Evolutionary conservation across 2,888 invertebrate species (phyloP), one percentile per base, ranked within the genome.

Genomic region (Leptinotarsa juncta): DNA sequence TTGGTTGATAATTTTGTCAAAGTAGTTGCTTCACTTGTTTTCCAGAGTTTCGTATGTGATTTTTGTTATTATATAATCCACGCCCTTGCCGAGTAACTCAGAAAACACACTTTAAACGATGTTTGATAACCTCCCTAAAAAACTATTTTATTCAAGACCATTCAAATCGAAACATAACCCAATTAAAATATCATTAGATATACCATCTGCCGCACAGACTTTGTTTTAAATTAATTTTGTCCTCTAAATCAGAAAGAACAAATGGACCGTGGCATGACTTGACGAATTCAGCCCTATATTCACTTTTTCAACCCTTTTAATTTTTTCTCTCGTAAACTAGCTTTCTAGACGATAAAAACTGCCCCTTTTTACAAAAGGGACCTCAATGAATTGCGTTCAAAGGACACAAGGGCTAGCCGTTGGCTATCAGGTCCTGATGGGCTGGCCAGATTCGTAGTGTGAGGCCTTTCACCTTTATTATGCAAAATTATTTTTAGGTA

Each of bases 401-500:
- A 26, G 68, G 55, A 32, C 18, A 68, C 68, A 23, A 42, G 42
- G 57, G 69, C 32, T 78, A 74, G 78, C 78, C 78, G 75, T 77
- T 78, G 76, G 78, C 78, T 72, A 77, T 72, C 70, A 71, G 26
- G 72, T 72, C 72, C 62, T 70, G 62, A 70, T 69, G 75, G 75
- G 75, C 51, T 18, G 75, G 67, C 62, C 72, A 26, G 65, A 65
- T 32, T 42, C 65, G 62, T 48, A 67, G 68, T 68, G 72, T 71
- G 66, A 65, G 69, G 72, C 74, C 67, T 74, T 68, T 71, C 70
- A 62, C 65, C 65, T 60, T 78, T 78, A 74, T 78, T 73, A 77
- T 78, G 78, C 71, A 77, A 73, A 78, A 75, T 68, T 23, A 49
- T 65, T 71, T 66, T 62, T 74, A 67, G 66, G 26, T n/a, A 32